Base-by-base conservation (phyloP, 2,113 vertebrate species). In the Clupea harengus region DNA sequence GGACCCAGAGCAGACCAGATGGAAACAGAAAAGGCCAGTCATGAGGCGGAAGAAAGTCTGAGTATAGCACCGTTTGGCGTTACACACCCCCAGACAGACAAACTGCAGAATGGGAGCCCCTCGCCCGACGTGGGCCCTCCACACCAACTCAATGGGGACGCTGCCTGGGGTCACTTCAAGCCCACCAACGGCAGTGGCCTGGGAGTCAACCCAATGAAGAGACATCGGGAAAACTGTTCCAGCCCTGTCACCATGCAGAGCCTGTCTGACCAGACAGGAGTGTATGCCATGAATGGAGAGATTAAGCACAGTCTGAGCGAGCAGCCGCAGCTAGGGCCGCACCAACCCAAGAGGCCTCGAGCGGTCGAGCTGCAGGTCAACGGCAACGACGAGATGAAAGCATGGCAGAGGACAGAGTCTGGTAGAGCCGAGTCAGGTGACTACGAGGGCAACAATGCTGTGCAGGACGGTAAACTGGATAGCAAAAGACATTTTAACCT, bases 1-100 rank as follows among this genome's bases (percentile, higher is more conserved):
- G 98, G 97, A 96, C 96, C 93, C 94, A 95, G 93, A 97, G 94
- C 95, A 96, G 97, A 95, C 97, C 98, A 97, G 97, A 99, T 99
- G 98, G 98, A 99, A 98, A 97, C 96, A 96, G 96, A 97, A 91
- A 95, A 97, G 95, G 94, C 94, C 93, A 96, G 94, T 92, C 96
- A 99, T 97, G 96, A 94, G 94, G 96, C 96, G 89, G 96, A 97
- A 96, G 96, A 96, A 96, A 97, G 94, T 96, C 93, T 96, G 92
- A 97, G 96, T 94, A 93, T 95, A 92, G 92, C 94, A 87, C 95
- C 96, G 85, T 92, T 96, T 89, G 94, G 94, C 92, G 93, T 93
- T 81, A 2, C 94, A 88, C 94, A 92, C 91, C 72, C 72, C 17
- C 96, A 95, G 91, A 87, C 91, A 45, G 95, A 97, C 81, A 91